Evolutionary conservation across 2,888 invertebrate genomes (phyloP), one percentile per base, ranked within the genome.

Genomic region (Cosmorhoe ocellata): DNA sequence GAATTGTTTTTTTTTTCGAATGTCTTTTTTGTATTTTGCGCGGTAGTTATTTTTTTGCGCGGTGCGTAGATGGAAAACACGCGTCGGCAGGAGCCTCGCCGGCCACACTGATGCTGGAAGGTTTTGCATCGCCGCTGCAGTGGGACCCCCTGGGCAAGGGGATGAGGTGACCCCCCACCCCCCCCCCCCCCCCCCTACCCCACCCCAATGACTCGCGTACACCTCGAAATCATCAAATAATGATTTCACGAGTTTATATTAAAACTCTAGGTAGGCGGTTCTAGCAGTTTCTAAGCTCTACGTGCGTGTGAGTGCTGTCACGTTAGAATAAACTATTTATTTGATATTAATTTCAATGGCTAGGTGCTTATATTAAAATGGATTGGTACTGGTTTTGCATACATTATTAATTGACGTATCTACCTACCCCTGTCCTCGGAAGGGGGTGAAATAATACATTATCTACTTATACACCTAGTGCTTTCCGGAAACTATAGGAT

Each of bases 151-250:
- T 44, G 44, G 27, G 0, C 32, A 8, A 33, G 40, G 81, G 86
- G 66, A 74, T 79, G 84, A 68, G 84, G 51, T 39, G 48, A 58
- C 73, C 68, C 71, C 63, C 53, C 63, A 67, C 56, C 74, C 73
- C 69, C 60, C 63, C 53, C 63, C 67, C 56, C 74, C 73, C 69
- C 60, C 61, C 61, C 69, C 69, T 63, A 39, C 40, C 84, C 74
- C 82, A 76, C 74, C 74, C 84, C 81, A 76, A 80, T 80, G 79
- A 79, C 71, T 74, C 83, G 75, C 81, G 74, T 73, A 70, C 74
- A 71, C 85, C 85, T 75, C 81, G 78, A 74, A 86, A 88, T 90
- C 90, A 89, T 90, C 90, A 87, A 88, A 87, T 89, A 90, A 90
- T 90, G 85, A 89, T 90, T 88, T 86, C 79, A 77, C 77, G 77